phyloP scores from a whole-genome alignment of 2,113 vertebrate species.

The Ramphastos sulfuratus region DNA sequence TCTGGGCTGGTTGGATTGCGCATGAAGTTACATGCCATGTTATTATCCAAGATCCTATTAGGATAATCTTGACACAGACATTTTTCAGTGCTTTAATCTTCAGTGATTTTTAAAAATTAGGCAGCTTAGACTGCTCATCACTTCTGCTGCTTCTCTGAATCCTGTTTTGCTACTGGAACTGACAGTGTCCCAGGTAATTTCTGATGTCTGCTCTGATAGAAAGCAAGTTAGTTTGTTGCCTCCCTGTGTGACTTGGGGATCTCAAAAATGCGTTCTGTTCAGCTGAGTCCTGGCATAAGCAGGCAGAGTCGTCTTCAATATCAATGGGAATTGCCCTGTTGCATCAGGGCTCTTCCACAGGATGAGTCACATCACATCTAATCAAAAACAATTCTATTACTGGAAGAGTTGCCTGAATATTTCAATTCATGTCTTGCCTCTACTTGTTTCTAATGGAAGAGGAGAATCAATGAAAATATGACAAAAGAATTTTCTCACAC shows the following conservation, averaged over 20 bases:
- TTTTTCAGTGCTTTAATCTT: neutral
- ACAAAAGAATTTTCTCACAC: slow-evolving; percentile 31
- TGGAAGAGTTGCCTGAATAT: slow-evolving; percentile 51
- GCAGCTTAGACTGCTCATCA: neutral
- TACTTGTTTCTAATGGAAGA: slow-evolving; percentile 53
- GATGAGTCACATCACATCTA: slow-evolving; percentile 53
- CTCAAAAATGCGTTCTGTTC: neutral
- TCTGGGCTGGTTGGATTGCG: neutral
- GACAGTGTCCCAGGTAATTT: neutral
- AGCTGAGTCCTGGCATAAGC: neutral
- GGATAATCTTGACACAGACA: neutral
- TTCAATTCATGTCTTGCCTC: slow-evolving; percentile 54
- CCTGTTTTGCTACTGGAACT: neutral
- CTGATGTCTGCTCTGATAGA: neutral
- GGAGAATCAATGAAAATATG: slow-evolving; percentile 54
- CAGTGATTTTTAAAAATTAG: neutral
- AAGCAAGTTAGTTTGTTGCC: neutral
- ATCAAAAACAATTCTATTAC: slow-evolving; percentile 62
- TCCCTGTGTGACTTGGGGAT: neutral
- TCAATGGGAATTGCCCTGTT: slow-evolving; percentile 67
- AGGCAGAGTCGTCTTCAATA: neutral
- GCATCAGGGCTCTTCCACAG: slow-evolving; percentile 58
- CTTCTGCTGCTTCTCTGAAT: neutral
- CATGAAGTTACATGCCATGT: neutral
- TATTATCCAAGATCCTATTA: neutral